Base-by-base conservation (phyloP, 2,888 invertebrate species). In the Ophioninae sp. region DNA sequence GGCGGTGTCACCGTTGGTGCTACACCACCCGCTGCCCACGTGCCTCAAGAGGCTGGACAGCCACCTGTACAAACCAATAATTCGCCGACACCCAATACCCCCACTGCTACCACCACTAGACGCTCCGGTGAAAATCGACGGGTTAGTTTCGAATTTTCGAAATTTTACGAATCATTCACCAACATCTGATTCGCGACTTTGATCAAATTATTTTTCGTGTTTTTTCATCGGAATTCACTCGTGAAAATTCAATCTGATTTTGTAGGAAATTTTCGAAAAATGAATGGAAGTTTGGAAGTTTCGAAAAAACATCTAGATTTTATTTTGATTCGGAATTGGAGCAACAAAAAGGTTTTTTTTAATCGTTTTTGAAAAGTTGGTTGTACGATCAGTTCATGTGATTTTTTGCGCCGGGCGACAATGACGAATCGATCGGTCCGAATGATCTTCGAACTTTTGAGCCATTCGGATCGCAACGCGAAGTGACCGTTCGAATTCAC, bases 101-200 rank as follows among this genome's bases (percentile, higher is more conserved):
- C 89, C 0, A 88, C 91, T 8, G 81, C 87, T 7, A 87, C 86
- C 1, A 83, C 88, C 8, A 84, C 88, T 56, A 91, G 93, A 82
- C 88, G 93, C 86, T 91, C 93, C 8, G 93, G 93, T 78, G 93
- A 93, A 87, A 93, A 93, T 87, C 92, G 93, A 92, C 92, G 93
- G 92, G 93, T 93, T 91, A 90, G 93, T 93, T 86, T 91, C 85
- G n/a, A 68, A 30, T 67, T 63, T 71, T 59, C 68, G 6, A n/a
- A 23, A 5, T 13, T 22, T 0, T 13, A 8, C 13, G 30, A 20
- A 39, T 13, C 39, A 10, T 2, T 37, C 2, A 58, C 10, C 20
- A 65, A 65, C 20, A 56, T 0, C 17, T 56, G 2, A 0, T n/a
- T 51, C 8, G 20, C 30, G 22, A 8, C 61, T 23, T 6, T 8